These are phyloP conservation scores for Alcedo atthis DNA, from an alignment of 2,797 vertebrate species.

Conservation along the genomic window DNA sequence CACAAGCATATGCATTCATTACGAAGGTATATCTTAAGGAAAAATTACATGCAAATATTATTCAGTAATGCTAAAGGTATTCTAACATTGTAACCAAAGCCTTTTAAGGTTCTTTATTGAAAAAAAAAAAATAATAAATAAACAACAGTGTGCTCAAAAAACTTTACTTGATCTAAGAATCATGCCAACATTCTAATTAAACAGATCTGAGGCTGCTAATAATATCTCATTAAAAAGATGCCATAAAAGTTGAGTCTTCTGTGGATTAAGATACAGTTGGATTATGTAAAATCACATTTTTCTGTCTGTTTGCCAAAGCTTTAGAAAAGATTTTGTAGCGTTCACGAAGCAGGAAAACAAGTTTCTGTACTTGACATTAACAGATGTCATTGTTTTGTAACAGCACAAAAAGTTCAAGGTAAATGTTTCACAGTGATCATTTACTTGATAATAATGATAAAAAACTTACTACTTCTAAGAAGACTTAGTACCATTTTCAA, in stretches of 20 bases:
- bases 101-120: neutral
- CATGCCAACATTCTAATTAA: constrained; percentile 44
- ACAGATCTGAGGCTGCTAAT: constrained; percentile 21
- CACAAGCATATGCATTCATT: neutral
- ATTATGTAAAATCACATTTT: constrained; percentile 31
- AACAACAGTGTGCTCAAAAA: neutral
- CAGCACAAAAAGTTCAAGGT: constrained; percentile 33
- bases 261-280: constrained; percentile 24
- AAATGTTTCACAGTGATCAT: constrained; percentile 4
- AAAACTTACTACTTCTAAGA: neutral
- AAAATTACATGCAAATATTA: neutral
- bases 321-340: constrained; percentile 10
- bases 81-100: neutral
- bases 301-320: constrained; percentile 40
- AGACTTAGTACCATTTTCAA: constrained; percentile 16
- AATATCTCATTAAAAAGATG: constrained; percentile 35
- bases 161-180: constrained; percentile 5
- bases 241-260: constrained; percentile 8
- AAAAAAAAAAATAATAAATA: neutral
- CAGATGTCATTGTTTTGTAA: constrained; percentile 38
- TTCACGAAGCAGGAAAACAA: constrained; percentile 6
- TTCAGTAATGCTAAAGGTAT: neutral
- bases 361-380: constrained; percentile 23
- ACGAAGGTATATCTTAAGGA: neutral
- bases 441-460: neutral